These are phyloP conservation scores for Poeciliopsis prolifica DNA, from an alignment of 2,113 vertebrate genomes.

Conservation along the genomic window DNA sequence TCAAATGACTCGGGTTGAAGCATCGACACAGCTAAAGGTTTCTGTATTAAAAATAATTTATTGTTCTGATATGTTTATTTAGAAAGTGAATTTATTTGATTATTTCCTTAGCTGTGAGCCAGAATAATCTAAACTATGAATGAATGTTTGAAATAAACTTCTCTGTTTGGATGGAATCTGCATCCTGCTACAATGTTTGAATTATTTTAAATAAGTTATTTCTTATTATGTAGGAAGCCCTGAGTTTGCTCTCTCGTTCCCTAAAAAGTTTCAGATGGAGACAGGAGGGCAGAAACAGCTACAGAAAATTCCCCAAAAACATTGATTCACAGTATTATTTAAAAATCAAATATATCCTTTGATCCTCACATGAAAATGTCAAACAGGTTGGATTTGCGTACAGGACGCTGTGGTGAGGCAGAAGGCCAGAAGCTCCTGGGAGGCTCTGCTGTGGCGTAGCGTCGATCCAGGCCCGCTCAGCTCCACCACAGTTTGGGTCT, in stretches of 20 bases:
- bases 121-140: too few relatives aligned
- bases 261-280: neutral
- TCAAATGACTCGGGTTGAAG: too few relatives aligned
- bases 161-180: neutral
- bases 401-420: conserved; percentile 23
- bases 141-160: too few relatives aligned
- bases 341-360: conserved; percentile 22
- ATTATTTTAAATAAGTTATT: neutral
- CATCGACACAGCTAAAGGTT: too few relatives aligned
- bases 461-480: conserved; percentile 53
- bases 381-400: conserved; percentile 22
- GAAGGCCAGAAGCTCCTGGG: conserved; percentile 59
- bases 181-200: neutral
- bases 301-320: neutral
- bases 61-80: too few relatives aligned
- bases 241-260: neutral
- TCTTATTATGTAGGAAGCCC: neutral
- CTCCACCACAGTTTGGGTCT: conserved; percentile 53
- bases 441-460: conserved; percentile 40
- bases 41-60: too few relatives aligned
- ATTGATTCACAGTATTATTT: neutral
- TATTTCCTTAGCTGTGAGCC: too few relatives aligned
- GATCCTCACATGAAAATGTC: conserved; percentile 32
- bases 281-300: neutral
- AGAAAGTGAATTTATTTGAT: too few relatives aligned